Conservation (phyloP, 2,888 invertebrate genomes). For the Schrankia costaestrigalis region DNA sequence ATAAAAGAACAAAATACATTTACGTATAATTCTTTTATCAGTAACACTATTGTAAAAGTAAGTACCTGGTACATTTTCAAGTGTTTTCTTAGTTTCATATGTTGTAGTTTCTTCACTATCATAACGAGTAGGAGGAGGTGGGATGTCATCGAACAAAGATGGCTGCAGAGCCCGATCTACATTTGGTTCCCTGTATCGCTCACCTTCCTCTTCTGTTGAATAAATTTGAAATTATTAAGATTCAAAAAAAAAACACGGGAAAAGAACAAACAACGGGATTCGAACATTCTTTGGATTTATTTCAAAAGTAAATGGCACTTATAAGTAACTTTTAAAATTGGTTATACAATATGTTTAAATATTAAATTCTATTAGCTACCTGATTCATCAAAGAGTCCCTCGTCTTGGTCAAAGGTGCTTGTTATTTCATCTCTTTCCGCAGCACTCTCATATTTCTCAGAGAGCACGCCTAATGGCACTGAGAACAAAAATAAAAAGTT, state of each 20-base stretch:
- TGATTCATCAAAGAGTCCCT: conserved; percentile 51
- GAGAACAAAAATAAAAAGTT: too few species aligned
- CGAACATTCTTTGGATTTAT: too few species aligned
- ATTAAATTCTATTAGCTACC: conserved; percentile 33
- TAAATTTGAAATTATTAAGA: too few species aligned
- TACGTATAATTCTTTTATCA: too few species aligned
- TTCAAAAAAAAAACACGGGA: too few species aligned
- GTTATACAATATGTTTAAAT: not conserved
- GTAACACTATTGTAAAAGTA: too few species aligned
- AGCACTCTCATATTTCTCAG: conserved; percentile 87
- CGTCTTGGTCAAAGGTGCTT: conserved; percentile 24
- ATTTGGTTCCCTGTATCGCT: conserved; percentile 54
- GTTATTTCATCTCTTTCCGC: conserved; percentile 85
- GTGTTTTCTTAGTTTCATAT: conserved; percentile 8
- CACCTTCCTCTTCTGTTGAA: conserved; percentile 42
- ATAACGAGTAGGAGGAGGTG: conserved; percentile 6
- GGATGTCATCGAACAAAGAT: conserved; percentile 15
- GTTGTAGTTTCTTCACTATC: conserved; percentile 20
- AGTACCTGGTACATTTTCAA: conserved; percentile 15
- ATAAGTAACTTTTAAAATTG: not conserved
- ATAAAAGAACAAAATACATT: too few species aligned
- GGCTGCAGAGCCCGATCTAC: conserved; percentile 48
- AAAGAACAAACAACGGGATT: too few species aligned
- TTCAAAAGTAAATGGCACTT: not conserved
- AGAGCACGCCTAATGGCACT: conserved; percentile 91